Evolutionary conservation across 1,140 invertebrate genomes (phyloP).

Genomic region (Mya arenaria): DNA sequence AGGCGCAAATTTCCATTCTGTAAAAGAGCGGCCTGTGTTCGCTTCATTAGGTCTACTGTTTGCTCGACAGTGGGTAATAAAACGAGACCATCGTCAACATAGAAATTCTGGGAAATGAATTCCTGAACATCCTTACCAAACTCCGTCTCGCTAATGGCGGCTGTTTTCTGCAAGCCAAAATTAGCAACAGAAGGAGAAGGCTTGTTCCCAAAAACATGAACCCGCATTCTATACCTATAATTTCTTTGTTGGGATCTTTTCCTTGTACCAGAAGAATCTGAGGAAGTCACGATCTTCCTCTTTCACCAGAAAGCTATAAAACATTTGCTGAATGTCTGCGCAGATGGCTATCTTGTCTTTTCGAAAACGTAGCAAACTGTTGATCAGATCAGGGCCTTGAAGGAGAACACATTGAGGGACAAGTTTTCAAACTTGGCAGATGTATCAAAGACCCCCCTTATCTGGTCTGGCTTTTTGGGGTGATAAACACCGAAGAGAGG

Average conservation of each 20-base stretch:
- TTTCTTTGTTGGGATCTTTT: constrained; percentile 6
- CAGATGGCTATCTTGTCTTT: not conserved
- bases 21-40: constrained; percentile 12
- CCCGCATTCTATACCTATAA: constrained; percentile 47
- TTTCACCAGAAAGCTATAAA: constrained; percentile 5
- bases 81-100: constrained; percentile 56
- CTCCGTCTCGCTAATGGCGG: constrained; percentile 11
- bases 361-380: constrained; percentile 28
- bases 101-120: constrained; percentile 47
- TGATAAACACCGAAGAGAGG: constrained; percentile 5
- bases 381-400: constrained; percentile 30
- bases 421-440: not conserved
- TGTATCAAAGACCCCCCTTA: not conserved
- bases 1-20: constrained; percentile 11
- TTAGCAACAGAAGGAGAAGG: constrained; percentile 43
- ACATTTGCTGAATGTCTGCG: constrained; percentile 22
- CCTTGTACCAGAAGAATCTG: constrained; percentile 26
- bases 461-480: constrained; percentile 25
- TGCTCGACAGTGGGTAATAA: constrained; percentile 5
- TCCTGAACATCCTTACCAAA: constrained; percentile 6
- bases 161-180: constrained; percentile 17
- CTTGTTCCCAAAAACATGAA: constrained; percentile 20
- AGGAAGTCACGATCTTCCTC: not conserved
- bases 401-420: constrained; percentile 35
- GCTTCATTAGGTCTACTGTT: constrained; percentile 33